Percentiles rank a stretch among this genome's conserved stretches.
Evolutionary conservation across 2,113 vertebrate genomes (phyloP).

Genomic region (Bufo gargarizans): DNA sequence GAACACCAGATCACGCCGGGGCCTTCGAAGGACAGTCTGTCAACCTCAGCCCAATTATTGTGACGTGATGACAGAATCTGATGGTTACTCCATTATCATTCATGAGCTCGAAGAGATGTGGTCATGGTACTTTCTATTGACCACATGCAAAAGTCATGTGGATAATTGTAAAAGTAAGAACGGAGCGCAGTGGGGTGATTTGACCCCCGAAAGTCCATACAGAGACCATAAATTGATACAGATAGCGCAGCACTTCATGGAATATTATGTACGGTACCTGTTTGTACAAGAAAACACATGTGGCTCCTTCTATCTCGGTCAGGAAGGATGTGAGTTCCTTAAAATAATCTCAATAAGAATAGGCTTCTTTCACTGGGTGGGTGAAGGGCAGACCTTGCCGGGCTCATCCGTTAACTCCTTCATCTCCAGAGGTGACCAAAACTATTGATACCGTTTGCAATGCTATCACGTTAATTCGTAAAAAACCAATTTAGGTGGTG

Average conservation of each 20-base stretch:
- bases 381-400: not conserved
- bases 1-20: not conserved
- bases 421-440: not conserved
- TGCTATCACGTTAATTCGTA: not conserved
- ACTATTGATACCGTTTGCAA: not conserved
- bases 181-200: not conserved
- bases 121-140: not conserved
- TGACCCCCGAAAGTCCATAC: not conserved
- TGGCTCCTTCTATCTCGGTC: conserved; percentile 5
- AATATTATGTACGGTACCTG: not conserved
- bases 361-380: conserved; percentile 23
- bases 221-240: not conserved
- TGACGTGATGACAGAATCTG: not conserved
- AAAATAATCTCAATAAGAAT: conserved; percentile 47
- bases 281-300: not conserved
- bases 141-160: not conserved
- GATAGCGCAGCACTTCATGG: not conserved
- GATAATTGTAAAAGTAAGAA: too few relatives aligned
- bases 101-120: not conserved
- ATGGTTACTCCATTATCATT: not conserved
- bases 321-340: conserved; percentile 48
- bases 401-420: not conserved
- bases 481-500: not conserved
- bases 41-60: not conserved
- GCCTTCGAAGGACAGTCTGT: not conserved